Conservation (phyloP, 2,888 invertebrate genomes). For the Acanthacorydalis orientalis region DNA sequence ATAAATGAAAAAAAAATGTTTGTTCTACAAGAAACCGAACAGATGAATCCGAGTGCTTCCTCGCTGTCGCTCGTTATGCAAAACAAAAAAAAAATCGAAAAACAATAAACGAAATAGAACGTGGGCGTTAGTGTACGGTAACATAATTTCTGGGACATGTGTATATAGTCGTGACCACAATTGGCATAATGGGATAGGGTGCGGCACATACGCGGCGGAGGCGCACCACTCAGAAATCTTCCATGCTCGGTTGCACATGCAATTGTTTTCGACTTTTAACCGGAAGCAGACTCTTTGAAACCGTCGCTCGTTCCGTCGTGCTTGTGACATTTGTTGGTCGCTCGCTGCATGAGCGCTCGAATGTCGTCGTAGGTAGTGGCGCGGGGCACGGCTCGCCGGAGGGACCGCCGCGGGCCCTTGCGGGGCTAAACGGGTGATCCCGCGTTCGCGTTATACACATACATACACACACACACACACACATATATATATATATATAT, state of each 20-base stretch:
- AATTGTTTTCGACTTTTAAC: constrained; percentile 18
- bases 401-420: constrained; percentile 7
- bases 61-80: too few species aligned
- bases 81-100: too few species aligned
- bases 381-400: background rate
- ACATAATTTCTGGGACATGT: background rate
- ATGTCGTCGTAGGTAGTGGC: too few species aligned
- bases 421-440: background rate
- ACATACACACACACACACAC: background rate
- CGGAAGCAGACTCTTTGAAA: constrained; percentile 22
- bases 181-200: constrained; percentile 5
- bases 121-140: background rate
- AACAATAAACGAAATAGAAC: too few species aligned
- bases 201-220: constrained; percentile 2
- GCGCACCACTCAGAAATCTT: constrained; percentile 14
- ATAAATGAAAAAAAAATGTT: too few species aligned
- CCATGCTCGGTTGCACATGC: constrained; percentile 20
- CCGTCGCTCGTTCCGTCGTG: constrained; percentile 18
- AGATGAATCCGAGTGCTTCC: too few species aligned
- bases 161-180: constrained; percentile 5
- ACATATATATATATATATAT: background rate
- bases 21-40: too few species aligned
- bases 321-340: constrained; percentile 6
- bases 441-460: background rate
- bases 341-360: too few species aligned